Evolutionary conservation across 2,797 vertebrate genomes (phyloP).

Genomic region (Lutjanus campechanus): DNA sequence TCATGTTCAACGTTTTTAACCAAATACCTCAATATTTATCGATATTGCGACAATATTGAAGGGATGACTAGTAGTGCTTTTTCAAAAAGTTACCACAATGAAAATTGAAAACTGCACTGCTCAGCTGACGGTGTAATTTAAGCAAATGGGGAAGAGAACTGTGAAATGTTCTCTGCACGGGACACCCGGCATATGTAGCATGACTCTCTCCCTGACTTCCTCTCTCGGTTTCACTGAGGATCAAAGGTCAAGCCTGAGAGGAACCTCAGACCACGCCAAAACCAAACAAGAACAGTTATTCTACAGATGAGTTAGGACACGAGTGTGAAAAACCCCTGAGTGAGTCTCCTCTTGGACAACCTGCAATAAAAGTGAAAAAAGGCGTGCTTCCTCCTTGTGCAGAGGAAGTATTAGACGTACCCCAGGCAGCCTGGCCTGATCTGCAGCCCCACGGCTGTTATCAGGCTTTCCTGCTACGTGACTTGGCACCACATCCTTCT

Average conservation of each 20-base stretch:
- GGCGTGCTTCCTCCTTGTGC: constrained; percentile 58
- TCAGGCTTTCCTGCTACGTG: constrained; percentile 74
- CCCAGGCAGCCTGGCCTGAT: constrained; percentile 49
- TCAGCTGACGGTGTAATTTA: no score
- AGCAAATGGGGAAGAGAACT: constrained; percentile 32
- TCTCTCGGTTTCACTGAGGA: constrained; percentile 58
- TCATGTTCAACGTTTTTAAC: no score
- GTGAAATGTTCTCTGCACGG: constrained; percentile 16
- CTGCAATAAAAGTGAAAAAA: constrained; percentile 57
- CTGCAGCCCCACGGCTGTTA: constrained; percentile 57
- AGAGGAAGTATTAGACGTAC: constrained; percentile 71
- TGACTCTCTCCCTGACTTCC: constrained; percentile 53
- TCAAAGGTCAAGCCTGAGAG: constrained; percentile 60
- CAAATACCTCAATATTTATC: no score
- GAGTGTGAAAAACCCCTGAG: constrained; percentile 25
- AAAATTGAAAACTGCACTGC: no score
- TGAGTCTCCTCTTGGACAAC: constrained; percentile 30
- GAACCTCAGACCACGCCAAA: constrained; percentile 66
- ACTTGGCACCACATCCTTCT: constrained; percentile 62
- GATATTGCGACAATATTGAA: no score
- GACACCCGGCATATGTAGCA: constrained; percentile 19
- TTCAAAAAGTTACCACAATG: no score
- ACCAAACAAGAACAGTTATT: constrained; percentile 64
- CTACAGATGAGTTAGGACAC: constrained; percentile 45
- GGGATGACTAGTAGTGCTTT: no score